phyloP scores from a whole-genome alignment of 2,797 vertebrate genomes.

The Urocyon cinereoargenteus region DNA sequence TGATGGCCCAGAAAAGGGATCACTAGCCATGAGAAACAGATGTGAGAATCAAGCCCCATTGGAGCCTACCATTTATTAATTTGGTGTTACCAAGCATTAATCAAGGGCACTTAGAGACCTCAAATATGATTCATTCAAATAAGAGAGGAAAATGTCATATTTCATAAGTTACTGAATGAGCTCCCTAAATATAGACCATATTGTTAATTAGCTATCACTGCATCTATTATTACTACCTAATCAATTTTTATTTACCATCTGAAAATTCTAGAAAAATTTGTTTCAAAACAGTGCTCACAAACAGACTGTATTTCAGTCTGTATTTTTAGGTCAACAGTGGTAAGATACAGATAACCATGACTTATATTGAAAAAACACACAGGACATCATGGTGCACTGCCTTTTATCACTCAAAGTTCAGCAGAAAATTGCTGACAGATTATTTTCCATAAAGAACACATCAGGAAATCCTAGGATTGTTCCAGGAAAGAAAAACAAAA shows the following conservation, averaged over 20 bases:
- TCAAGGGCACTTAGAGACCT: not conserved
- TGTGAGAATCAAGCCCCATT: not conserved
- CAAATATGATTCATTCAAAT: not conserved
- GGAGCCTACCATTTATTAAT: not conserved
- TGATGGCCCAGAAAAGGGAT: not conserved
- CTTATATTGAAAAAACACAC: not conserved
- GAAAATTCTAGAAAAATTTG: constrained; percentile 18
- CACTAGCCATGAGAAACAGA: not conserved
- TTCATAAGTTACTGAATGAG: not conserved
- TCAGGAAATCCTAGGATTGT: not conserved
- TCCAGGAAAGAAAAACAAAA: not conserved
- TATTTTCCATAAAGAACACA: not conserved
- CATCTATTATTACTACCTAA: not conserved
- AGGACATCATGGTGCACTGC: not conserved
- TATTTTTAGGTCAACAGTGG: not conserved
- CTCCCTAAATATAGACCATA: not conserved
- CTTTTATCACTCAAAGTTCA: not conserved
- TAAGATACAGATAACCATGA: not conserved
- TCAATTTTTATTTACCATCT: not conserved
- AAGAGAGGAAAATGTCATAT: not conserved
- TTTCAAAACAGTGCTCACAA: constrained; percentile 21
- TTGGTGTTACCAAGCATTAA: not conserved
- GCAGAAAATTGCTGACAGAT: constrained; percentile 22
- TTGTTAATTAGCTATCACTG: not conserved
- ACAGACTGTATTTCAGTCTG: not conserved